Evolutionary conservation across 2,113 vertebrate species (phyloP).

Genomic region (Podarcis raffonei): DNA sequence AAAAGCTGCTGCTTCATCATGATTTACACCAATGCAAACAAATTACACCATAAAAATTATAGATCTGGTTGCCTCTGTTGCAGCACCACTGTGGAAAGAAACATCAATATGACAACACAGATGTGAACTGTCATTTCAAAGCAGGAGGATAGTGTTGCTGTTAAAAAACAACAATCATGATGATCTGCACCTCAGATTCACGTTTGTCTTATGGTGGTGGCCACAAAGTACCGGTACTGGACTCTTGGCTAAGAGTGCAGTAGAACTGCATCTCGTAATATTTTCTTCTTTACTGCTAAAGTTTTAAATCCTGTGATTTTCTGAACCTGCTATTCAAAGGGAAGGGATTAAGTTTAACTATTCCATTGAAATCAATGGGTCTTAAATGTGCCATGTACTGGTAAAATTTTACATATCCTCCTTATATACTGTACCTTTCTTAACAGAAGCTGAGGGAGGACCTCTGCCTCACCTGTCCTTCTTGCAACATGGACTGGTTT

Average conservation of each 20-base stretch:
- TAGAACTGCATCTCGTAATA: neutral
- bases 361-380: neutral
- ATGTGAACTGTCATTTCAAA: neutral
- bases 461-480: slow-evolving; percentile 19
- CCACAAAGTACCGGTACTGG: neutral
- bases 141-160: no score
- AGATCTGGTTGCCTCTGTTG: neutral
- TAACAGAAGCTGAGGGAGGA: neutral
- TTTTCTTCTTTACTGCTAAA: neutral
- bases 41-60: neutral
- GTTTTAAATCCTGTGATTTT: neutral
- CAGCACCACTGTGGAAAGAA: neutral
- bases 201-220: no score
- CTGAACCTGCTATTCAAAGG: neutral
- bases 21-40: neutral
- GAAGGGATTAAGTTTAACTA: neutral
- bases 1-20: neutral
- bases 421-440: neutral
- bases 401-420: neutral
- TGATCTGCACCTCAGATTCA: neutral
- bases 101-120: neutral
- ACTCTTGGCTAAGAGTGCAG: no score
- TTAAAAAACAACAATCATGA: neutral
- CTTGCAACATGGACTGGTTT: slow-evolving; percentile 86
- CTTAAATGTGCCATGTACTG: neutral